Conservation (phyloP, 2,797 vertebrate species). For the Epinephelus awoara region DNA sequence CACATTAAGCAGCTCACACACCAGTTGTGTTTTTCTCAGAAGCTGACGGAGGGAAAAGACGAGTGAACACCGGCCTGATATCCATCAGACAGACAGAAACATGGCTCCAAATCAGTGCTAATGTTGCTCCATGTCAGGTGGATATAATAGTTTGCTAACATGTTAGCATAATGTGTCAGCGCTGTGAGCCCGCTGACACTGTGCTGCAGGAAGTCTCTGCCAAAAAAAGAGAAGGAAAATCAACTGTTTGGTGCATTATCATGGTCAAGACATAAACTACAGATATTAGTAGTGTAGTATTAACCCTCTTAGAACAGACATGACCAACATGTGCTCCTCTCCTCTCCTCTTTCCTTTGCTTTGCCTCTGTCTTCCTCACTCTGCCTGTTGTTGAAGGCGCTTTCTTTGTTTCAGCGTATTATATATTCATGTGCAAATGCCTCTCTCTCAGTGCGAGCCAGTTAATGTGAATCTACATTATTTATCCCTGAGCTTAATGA, state of each 20-base stretch:
- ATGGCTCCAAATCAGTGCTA: slow-evolving; percentile 27
- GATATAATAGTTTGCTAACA: slow-evolving; percentile 14
- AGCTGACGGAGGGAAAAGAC: neutral
- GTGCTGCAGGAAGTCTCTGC: neutral
- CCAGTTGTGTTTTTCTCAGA: neutral
- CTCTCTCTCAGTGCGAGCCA: slow-evolving; percentile 39
- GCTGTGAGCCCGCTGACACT: neutral
- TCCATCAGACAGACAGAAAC: slow-evolving; percentile 14
- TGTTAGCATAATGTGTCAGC: neutral
- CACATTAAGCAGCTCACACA: neutral
- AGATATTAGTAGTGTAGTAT: slow-evolving; percentile 1
- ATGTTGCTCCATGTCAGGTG: slow-evolving; percentile 17
- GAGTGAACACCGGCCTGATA: neutral
- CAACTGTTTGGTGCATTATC: neutral
- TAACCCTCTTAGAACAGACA: slow-evolving; percentile 2
- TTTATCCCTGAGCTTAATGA: slow-evolving; percentile 71
- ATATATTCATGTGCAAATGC: slow-evolving; percentile 63
- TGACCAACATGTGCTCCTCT: slow-evolving; percentile 5
- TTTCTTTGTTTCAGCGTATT: slow-evolving; percentile 64
- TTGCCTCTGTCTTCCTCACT: slow-evolving; percentile 3
- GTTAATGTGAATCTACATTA: slow-evolving; percentile 72
- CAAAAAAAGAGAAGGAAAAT: neutral
- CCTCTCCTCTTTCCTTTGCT: slow-evolving; percentile 4
- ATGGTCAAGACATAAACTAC: neutral
- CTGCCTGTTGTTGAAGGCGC: slow-evolving; percentile 33